Evolutionary conservation across 2,113 vertebrate genomes (phyloP), one percentile per base, ranked within the genome.

Genomic region (Arvicanthis niloticus): DNA sequence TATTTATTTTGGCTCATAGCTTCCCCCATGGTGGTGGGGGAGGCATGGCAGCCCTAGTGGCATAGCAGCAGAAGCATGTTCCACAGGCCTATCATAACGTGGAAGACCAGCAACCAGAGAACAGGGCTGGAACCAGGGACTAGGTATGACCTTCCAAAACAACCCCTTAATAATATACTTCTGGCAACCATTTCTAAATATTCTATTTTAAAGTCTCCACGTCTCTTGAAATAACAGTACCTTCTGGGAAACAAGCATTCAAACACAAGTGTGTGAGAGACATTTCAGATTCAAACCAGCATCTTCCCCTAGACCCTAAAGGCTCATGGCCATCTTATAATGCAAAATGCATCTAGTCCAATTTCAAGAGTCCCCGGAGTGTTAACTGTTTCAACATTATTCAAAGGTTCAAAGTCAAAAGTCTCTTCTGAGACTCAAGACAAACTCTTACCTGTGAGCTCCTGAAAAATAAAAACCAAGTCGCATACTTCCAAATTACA

Each of bases 371-470:
- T 88, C 87, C 68, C 68, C 24, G 1, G 87, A 88, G 48, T 88
- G 51, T 58, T 88, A 73, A 88, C 68, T 88, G 48, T 73, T 53
- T 58, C 87, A 88, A 73, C 51, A 68, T 68, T 88, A 72, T 88
- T 88, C 87, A 88, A 56, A 73, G n/a, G 51, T 73, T 89, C 70
- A 89, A 88, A 89, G 37, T 73, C 53, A 42, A 75, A 89, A 73
- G 51, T 58, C 53, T 75, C 51, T 75, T 60, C 26, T 42, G 68
- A 89, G 70, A 75, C 70, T 89, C n/a, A 22, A 73, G 87, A 56
- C 86, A 88, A 88, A 88, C 86, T 88, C n/a, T 45, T 85, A 89
- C 22, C 68, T 56, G 68, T 58, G 87, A 89, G 70, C 16, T 89
- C n/a, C 70, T 60, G 24, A 42, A 75, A 75, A 75, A 75, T 73